Percentiles rank a stretch among this genome's conserved stretches.
Conservation (phyloP, 2,797 vertebrate genomes). For the Hippocampus kuda region DNA sequence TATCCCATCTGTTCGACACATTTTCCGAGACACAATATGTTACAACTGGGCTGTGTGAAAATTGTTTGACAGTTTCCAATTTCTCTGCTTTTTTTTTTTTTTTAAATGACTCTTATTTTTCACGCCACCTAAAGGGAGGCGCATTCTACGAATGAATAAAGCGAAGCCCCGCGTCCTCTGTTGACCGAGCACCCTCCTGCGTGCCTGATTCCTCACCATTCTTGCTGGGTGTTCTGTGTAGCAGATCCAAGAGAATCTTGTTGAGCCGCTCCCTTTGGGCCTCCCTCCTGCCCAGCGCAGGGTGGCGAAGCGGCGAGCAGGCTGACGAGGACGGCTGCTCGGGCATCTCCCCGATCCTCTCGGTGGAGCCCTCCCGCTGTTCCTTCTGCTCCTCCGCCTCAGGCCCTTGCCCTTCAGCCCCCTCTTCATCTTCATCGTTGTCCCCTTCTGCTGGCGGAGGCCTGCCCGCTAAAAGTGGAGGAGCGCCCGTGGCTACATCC, state of each 20-base stretch:
- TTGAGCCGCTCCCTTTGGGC: conserved; percentile 85
- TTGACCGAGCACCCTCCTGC: conserved; percentile 51
- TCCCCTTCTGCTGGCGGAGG: conserved; percentile 65
- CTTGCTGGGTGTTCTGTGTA: conserved; percentile 90
- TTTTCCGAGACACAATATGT: background rate
- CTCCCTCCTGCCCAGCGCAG: conserved; percentile 73
- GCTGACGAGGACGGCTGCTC: conserved; percentile 56
- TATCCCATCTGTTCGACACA: conserved; percentile 12
- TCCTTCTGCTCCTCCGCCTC: conserved; percentile 49
- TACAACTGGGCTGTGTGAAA: background rate
- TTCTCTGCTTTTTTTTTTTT: background rate
- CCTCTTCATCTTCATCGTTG: conserved; percentile 45
- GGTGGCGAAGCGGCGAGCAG: conserved; percentile 59
- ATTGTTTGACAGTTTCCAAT: background rate
- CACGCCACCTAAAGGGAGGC: background rate
- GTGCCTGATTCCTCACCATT: conserved; percentile 77
- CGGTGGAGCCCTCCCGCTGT: conserved; percentile 54
- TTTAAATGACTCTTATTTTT: background rate
- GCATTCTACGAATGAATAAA: conserved; percentile 4
- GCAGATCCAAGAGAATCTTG: conserved; percentile 84
- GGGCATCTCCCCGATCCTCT: conserved; percentile 64
- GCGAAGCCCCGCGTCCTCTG: conserved; percentile 26
- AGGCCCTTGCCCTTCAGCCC: conserved; percentile 43
- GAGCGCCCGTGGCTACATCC: conserved; percentile 44
- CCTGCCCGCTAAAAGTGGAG: conserved; percentile 33